These are phyloP conservation scores for Lethenteron reissneri DNA, from an alignment of 2,113 vertebrate genomes.

Conservation along the genomic window DNA sequence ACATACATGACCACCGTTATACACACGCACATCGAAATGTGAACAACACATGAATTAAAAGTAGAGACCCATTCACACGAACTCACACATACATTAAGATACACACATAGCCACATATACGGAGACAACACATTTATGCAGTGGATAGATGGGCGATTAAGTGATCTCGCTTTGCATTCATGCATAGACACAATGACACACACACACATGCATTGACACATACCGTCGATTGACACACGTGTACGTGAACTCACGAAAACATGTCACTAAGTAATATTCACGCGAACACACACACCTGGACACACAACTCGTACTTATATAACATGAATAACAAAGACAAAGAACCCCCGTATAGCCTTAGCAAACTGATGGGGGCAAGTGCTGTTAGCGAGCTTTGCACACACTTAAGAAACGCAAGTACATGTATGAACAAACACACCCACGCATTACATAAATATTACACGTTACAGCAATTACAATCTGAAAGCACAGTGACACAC, in stretches of 20 bases:
- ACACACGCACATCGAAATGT: not conserved
- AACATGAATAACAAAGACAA: no score
- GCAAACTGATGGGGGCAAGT: no score
- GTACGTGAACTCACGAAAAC: not conserved
- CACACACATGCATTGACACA: constrained; percentile 1
- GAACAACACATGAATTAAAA: not conserved
- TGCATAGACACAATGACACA: not conserved
- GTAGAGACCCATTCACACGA: not conserved
- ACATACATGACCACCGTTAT: not conserved
- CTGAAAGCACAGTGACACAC: constrained; percentile 14
- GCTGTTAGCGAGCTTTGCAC: no score
- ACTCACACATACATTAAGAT: not conserved
- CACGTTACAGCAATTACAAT: constrained; percentile 30
- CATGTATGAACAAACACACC: no score
- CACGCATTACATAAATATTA: no score
- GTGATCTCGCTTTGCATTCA: not conserved
- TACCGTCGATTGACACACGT: not conserved
- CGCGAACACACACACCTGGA: not conserved
- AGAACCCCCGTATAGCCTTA: no score
- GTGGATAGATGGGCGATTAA: not conserved
- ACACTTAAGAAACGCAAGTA: no score
- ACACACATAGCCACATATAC: not conserved
- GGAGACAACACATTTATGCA: not conserved
- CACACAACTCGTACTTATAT: not conserved
- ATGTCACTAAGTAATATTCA: not conserved